phyloP scores from a whole-genome alignment of 2,888 invertebrate genomes.

The Prosopocoilus inquinatus region DNA sequence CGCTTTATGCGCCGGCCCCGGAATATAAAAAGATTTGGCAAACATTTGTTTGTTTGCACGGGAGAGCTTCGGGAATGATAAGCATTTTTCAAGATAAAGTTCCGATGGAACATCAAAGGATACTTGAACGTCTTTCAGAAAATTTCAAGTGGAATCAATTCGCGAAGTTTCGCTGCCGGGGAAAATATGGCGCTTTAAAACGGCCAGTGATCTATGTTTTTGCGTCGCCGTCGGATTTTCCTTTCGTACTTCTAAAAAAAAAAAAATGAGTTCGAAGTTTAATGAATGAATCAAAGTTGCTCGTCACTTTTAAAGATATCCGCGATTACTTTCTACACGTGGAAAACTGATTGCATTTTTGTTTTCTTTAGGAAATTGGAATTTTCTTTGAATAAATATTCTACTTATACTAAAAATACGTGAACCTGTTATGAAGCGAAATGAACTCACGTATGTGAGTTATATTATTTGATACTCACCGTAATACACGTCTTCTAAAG shows the following conservation, averaged over 20 bases:
- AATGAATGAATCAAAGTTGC: too few relatives aligned
- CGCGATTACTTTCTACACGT: too few relatives aligned
- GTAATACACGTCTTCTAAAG: slow-evolving; percentile 74
- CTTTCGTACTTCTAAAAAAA: too few relatives aligned
- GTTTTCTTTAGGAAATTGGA: too few relatives aligned
- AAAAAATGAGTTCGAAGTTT: too few relatives aligned
- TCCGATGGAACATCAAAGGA: not conserved
- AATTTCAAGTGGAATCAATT: slow-evolving; percentile 5
- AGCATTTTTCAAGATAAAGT: not conserved
- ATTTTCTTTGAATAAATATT: too few relatives aligned
- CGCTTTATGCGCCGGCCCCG: not conserved
- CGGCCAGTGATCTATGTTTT: not conserved
- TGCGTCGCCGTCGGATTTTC: not conserved
- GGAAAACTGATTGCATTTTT: too few relatives aligned
- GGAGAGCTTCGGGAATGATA: not conserved
- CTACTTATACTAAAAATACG: too few relatives aligned
- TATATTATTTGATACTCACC: slow-evolving; percentile 58
- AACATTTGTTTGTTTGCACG: not conserved
- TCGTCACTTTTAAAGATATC: too few relatives aligned
- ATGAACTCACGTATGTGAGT: too few relatives aligned
- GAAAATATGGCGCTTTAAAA: not conserved
- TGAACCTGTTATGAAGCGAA: too few relatives aligned
- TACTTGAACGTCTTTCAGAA: not conserved
- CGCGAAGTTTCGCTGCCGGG: not conserved
- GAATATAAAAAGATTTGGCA: not conserved